Evolutionary conservation across 2,113 vertebrate species (phyloP).

Genomic region (Tetraodon nigroviridis): DNA sequence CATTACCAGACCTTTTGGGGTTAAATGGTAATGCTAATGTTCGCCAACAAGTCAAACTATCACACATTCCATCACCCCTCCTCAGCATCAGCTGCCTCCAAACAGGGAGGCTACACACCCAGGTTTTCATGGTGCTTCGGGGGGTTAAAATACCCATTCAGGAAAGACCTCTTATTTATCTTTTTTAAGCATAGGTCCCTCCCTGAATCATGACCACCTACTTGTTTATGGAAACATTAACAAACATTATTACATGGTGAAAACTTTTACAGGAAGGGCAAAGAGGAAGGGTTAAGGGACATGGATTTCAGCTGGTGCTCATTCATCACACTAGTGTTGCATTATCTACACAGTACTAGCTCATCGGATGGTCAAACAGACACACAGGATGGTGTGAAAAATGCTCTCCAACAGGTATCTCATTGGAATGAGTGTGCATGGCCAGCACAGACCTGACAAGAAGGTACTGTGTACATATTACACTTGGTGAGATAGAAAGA

Average conservation of each 20-base stretch:
- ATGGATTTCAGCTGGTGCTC: slow-evolving; percentile 63
- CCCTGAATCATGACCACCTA: slow-evolving; percentile 33
- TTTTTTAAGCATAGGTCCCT: not conserved
- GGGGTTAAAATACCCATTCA: no score
- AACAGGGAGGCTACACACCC: no score
- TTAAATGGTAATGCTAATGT: no score
- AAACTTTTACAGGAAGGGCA: not conserved
- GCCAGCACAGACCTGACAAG: slow-evolving; percentile 60
- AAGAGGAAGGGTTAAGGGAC: slow-evolving; percentile 25
- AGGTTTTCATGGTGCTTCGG: no score
- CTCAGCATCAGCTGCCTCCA: no score
- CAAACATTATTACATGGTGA: not conserved
- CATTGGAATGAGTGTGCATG: slow-evolving; percentile 58
- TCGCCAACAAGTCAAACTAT: no score
- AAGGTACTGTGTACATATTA: slow-evolving; percentile 70
- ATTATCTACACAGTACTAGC: slow-evolving; percentile 70
- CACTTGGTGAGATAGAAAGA: slow-evolving; percentile 61
- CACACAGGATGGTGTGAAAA: slow-evolving; percentile 45
- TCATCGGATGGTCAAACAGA: slow-evolving; percentile 43
- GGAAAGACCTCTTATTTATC: no score
- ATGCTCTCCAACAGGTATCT: slow-evolving; percentile 47
- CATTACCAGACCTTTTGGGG: no score
- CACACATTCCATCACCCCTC: no score
- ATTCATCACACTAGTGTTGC: slow-evolving; percentile 63
- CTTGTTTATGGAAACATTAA: slow-evolving; percentile 3